Evolutionary conservation across 2,113 vertebrate species (phyloP), one percentile per base, ranked within the genome.

Genomic region (Coryphaenoides rupestris): DNA sequence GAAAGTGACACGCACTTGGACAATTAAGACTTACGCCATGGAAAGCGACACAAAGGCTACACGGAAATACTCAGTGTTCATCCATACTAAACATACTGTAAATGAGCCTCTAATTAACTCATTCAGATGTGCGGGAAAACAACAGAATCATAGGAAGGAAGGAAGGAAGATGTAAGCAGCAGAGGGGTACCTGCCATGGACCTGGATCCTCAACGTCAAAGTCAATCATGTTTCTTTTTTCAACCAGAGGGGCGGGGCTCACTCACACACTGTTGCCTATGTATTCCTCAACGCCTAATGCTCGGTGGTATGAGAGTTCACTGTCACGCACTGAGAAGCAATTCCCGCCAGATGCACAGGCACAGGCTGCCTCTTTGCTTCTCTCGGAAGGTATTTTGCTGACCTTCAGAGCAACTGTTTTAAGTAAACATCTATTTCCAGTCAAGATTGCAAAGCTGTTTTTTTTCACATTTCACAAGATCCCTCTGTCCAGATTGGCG

Each of bases 401-500:
- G 79, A 86, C 76, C 78, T 79, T 84, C 66, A 15, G 76, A 72
- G 33, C 33, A 74, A 76, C 77, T 74, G 53, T 84, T 82, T 76
- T 65, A 79, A 77, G 72, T 85, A 78, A 89, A 89, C 83, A 86
- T 76, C 75, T 78, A 68, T 80, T 82, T 83, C 72, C 78, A 83
- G 77, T 68, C 59, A 13, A 58, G 62, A 76, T 68, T 19, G 69
- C 63, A 71, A 73, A 69, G 77, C 49, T 23, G 67, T 54, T 13
- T 65, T 62, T n/a, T 72, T 86, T 78, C 65, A 60, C 55, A 45
- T 65, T 65, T 75, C 63, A 86, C 84, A 87, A 60, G 65, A 56
- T 55, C 1, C 46, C 68, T 78, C 79, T 84, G 85, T 87, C 63
- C 78, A 72, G 76, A 80, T 82, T 58, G 50, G 62, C 60, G 50